Evolutionary conservation across 2,797 vertebrate species (phyloP), one percentile per base, ranked within the genome.

Genomic region (Enteromius mattozi): DNA sequence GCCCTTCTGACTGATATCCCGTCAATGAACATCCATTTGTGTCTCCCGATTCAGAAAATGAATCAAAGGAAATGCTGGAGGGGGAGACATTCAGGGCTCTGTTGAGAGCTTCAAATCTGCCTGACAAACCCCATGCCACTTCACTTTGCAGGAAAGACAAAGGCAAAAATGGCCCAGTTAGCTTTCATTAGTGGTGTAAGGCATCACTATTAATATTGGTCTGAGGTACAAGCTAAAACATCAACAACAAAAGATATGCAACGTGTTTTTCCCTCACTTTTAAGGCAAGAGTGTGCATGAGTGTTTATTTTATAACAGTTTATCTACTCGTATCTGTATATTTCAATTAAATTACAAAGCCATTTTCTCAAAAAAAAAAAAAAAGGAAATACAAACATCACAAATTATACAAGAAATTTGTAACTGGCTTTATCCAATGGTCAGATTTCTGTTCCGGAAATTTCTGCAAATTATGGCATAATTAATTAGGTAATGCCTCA

Each of bases 51-150:
- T 82, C 56, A 75, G 59, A 65, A 74, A 65, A 82, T 82, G 21
- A 76, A 81, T 81, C 79, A 71, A 75, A 74, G 42, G 30, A 49
- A 63, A 51, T 24, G 54, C 81, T 63, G 24, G 80, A 78, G 47
- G 75, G 47, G 47, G 35, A 68, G 74, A 59, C 45, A 56, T 54
- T 33, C 19, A 42, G 35, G 24, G 80, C 51, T 71, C n/a, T 54
- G 63, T 40, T 13, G 24, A 80, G 33, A 70, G 35, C n/a, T 40
- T 72, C 68, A 61, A 61, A 81, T 81, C 27, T 45, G 24, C 16
- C 37, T 14, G 49, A 59, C 35, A 71, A 71, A n/a, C 35, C 35
- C 9, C 21, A 33, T 10, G 27, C 24, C 42, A 65, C 27, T 80
- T 80, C 19, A 24, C 27, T 68, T 16, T 80, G 17, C 16, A n/a